Conservation (phyloP, 2,888 invertebrate genomes). For the Lasioglossum figueresi region DNA sequence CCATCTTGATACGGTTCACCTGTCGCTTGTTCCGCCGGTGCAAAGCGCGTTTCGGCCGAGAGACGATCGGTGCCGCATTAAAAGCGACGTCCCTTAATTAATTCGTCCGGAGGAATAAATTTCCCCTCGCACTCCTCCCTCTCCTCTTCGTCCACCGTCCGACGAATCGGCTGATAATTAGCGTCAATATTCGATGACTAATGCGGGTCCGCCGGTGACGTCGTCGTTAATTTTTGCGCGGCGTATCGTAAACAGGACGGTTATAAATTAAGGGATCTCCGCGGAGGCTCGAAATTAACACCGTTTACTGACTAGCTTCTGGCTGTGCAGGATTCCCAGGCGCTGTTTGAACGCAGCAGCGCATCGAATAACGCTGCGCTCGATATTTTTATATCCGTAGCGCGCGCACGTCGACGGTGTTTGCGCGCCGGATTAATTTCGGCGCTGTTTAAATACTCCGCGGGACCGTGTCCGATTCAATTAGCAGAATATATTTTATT, state of each 20-base stretch:
- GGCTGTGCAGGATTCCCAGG: neutral
- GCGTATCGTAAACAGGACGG: slow-evolving; percentile 30
- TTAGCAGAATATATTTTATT: slow-evolving; percentile 44
- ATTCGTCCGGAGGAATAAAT: slow-evolving; percentile 53
- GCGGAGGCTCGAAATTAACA: slow-evolving; percentile 35
- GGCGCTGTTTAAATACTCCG: slow-evolving; percentile 32
- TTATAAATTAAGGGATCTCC: slow-evolving; percentile 43
- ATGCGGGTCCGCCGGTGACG: slow-evolving; percentile 5
- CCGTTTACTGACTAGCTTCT: slow-evolving; percentile 20
- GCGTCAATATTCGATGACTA: slow-evolving; percentile 45
- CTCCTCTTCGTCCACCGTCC: neutral
- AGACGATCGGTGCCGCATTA: slow-evolving; percentile 30
- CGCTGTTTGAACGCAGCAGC: slow-evolving; percentile 28
- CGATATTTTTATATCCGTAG: slow-evolving; percentile 33
- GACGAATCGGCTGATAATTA: slow-evolving; percentile 49
- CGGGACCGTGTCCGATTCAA: neutral
- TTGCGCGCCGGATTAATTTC: slow-evolving; percentile 48
- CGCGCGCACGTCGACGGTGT: slow-evolving; percentile 8
- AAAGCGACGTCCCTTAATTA: slow-evolving; percentile 61
- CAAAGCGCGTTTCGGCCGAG: slow-evolving; percentile 23
- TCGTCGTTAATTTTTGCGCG: slow-evolving; percentile 43
- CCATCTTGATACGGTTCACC: slow-evolving; percentile 39
- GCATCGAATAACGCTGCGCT: slow-evolving; percentile 23
- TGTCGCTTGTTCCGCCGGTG: slow-evolving; percentile 19
- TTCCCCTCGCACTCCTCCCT: neutral